phyloP scores from a whole-genome alignment of 1,140 invertebrate species.

The Pseudomyrmex sp. region DNA sequence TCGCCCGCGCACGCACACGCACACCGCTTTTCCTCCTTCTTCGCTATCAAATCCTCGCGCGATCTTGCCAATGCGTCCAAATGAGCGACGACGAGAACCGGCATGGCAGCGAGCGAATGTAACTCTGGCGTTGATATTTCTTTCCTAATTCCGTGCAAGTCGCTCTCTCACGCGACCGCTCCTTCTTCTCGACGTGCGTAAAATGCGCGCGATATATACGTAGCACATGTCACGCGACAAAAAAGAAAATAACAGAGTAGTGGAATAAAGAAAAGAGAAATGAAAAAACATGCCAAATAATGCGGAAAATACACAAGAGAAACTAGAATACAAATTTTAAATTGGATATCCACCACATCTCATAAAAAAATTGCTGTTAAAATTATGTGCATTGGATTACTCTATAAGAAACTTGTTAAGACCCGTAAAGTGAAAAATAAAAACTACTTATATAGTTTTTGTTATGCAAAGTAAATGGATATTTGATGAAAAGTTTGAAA shows the following conservation, averaged over 20 bases:
- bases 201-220: neutral
- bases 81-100: constrained; percentile 25
- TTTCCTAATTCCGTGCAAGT: constrained; percentile 23
- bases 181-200: neutral
- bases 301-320: too few species aligned
- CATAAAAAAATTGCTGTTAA: too few species aligned
- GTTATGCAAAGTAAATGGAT: too few species aligned
- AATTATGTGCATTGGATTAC: too few species aligned
- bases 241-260: neutral
- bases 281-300: neutral
- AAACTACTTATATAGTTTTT: too few species aligned
- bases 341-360: too few species aligned
- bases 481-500: neutral
- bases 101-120: neutral
- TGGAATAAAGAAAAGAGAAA: neutral
- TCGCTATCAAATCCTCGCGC: neutral
- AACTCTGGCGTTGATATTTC: constrained; percentile 18
- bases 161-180: neutral
- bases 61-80: constrained; percentile 52
- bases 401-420: too few species aligned
- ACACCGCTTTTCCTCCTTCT: neutral
- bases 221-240: neutral
- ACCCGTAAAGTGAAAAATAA: too few species aligned
- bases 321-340: too few species aligned
- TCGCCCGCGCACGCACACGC: neutral